Conservation (phyloP, 2,113 vertebrate genomes). For the Laticauda colubrina region DNA sequence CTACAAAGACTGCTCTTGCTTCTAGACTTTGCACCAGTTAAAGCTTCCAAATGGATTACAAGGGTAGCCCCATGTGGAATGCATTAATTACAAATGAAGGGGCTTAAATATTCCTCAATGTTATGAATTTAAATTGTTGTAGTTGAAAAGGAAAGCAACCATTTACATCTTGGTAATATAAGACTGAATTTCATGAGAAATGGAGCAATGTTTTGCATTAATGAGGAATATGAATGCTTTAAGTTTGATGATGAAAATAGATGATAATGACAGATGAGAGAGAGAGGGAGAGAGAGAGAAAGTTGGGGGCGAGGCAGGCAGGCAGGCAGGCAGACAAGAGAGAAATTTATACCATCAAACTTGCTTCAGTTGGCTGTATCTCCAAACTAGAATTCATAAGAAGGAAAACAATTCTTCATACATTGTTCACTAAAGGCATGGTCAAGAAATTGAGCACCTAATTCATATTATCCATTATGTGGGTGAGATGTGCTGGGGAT, state of each 20-base stretch:
- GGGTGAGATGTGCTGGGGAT: background rate
- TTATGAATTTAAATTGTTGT: background rate
- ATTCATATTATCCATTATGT: background rate
- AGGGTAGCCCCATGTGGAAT: background rate
- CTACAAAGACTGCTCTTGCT: background rate
- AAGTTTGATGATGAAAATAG: background rate
- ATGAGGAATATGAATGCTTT: background rate
- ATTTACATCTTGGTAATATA: background rate
- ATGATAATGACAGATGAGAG: background rate
- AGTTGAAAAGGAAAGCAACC: background rate
- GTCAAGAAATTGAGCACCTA: background rate
- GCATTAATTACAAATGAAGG: background rate
- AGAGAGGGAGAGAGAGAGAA: background rate
- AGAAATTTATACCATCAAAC: background rate
- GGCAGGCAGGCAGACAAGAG: background rate
- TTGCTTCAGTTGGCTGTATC: background rate
- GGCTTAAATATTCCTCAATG: background rate
- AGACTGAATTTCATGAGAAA: background rate
- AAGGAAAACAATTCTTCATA: background rate
- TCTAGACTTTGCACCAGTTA: background rate
- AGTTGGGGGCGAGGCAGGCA: too few relatives aligned
- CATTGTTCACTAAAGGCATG: background rate
- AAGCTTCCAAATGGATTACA: background rate
- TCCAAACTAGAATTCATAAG: background rate
- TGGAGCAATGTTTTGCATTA: background rate